phyloP scores from a whole-genome alignment of 1,140 invertebrate genomes.

The Zaprionus africanus region DNA sequence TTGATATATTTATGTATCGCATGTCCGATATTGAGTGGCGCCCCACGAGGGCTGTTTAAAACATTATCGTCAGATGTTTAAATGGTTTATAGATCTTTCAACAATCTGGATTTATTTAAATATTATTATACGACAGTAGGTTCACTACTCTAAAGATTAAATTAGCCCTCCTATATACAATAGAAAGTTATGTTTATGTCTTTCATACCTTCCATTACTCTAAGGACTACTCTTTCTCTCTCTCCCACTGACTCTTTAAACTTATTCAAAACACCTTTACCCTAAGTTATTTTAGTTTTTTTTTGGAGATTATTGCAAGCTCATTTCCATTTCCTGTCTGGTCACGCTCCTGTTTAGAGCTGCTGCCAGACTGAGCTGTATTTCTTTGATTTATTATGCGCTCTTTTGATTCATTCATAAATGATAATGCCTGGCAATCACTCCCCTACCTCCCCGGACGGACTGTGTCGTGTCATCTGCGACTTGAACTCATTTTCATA shows the following conservation, averaged over 20 bases:
- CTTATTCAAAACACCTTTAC: background rate
- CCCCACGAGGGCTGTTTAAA: no score
- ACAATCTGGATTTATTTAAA: no score
- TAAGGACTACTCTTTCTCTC: no score
- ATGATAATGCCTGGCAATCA: slow-evolving; percentile 43
- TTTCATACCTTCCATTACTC: no score
- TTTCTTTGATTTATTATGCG: slow-evolving; percentile 51
- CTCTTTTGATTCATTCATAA: slow-evolving; percentile 67
- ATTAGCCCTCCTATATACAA: no score
- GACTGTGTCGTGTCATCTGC: slow-evolving; percentile 67
- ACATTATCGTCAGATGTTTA: no score
- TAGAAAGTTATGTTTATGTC: no score
- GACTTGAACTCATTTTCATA: slow-evolving; percentile 67
- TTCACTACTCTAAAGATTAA: no score
- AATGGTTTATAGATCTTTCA: no score
- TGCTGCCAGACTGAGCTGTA: slow-evolving; percentile 41
- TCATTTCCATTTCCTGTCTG: slow-evolving; percentile 58
- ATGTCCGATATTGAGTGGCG: background rate
- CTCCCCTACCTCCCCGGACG: slow-evolving; percentile 9
- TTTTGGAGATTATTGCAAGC: slow-evolving; percentile 22
- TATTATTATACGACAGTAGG: no score
- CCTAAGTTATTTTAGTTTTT: background rate
- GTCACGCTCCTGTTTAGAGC: slow-evolving; percentile 38
- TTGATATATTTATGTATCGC: no score
- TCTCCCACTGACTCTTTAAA: background rate